Evolutionary conservation across 92 coral and sea anemone species (phyloP), one percentile per base, ranked within the genome.

Genomic region (Micromussa lordhowensis): DNA sequence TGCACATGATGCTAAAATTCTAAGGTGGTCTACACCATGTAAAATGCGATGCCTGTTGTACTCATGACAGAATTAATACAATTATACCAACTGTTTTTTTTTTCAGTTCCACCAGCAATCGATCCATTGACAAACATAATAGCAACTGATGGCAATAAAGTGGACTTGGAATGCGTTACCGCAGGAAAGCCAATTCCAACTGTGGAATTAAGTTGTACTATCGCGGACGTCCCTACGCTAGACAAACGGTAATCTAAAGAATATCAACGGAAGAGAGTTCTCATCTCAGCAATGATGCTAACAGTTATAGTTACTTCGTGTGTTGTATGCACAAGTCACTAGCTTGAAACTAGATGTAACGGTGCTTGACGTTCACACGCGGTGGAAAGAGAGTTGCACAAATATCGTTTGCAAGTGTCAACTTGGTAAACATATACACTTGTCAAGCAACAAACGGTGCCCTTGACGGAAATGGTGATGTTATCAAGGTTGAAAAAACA

Each of bases 381-480:
- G 35, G 35, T 13, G n/a, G 12, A 64, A 86, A 64, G 66, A 31
- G n/a, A 1, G 83, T 61, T 30, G 11, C 49, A 32, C 66, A 21
- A 63, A 86, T 86, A 28, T 26, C 31, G 4, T 63, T 86, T 28
- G 0, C 18, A 11, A 86, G 11, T 35, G 53, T 86, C 51, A 26
- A 31, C 1, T 40, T 69, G 75, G 11, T 4, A 21, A 75, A 90
- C 26, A 61, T 88, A 6, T 95, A 85, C 79, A 91, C 92, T 30
- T 95, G 98, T 48, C 75, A 83, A 28, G 96, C 98, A 58, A 90
- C 1, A 24, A 95, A 96, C 70, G 92, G 80, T 19, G 96, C 95
- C 17, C 71, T 83, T 44, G 86, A 93, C 48, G 28, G 48, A 5
- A 11, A 63, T 3, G 94, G 91, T 19, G 49, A 84, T 1, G 87